A percentile compares a stretch with the other conserved stretches of the same genome.
phyloP scores from a whole-genome alignment of 2,113 vertebrate species.

The Bostrychus sinensis region DNA sequence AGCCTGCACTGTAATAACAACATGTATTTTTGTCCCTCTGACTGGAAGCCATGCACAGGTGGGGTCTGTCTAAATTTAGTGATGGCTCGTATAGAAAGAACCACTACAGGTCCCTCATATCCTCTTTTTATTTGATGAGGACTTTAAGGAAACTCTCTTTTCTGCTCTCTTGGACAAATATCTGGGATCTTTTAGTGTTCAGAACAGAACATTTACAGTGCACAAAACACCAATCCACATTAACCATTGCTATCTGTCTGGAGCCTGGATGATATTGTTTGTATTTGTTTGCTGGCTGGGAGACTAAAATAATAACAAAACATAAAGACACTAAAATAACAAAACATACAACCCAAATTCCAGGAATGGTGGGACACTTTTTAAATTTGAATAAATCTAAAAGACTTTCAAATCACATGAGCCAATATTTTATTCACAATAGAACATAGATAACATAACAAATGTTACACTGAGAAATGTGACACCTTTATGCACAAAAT shows the following conservation, averaged over 20 bases:
- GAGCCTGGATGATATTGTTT: background rate
- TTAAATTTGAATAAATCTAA: too few relatives aligned
- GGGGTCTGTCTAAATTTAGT: slow-evolving; percentile 7
- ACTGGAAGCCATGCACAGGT: background rate
- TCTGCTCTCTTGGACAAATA: background rate
- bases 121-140: background rate
- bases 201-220: background rate
- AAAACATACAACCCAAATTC: too few relatives aligned
- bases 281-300: background rate
- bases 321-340: too few relatives aligned
- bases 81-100: slow-evolving; percentile 1
- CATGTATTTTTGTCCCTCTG: slow-evolving; percentile 1
- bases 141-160: too few relatives aligned
- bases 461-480: too few relatives aligned
- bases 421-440: too few relatives aligned
- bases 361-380: too few relatives aligned
- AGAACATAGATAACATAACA: too few relatives aligned
- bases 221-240: background rate
- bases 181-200: background rate
- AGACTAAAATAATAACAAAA: too few relatives aligned
- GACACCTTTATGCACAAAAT: too few relatives aligned
- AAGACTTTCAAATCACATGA: too few relatives aligned
- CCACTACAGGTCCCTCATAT: background rate
- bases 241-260: background rate
- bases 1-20: background rate